Conservation (phyloP, 1,140 invertebrate genomes). For the Ooceraea biroi region DNA sequence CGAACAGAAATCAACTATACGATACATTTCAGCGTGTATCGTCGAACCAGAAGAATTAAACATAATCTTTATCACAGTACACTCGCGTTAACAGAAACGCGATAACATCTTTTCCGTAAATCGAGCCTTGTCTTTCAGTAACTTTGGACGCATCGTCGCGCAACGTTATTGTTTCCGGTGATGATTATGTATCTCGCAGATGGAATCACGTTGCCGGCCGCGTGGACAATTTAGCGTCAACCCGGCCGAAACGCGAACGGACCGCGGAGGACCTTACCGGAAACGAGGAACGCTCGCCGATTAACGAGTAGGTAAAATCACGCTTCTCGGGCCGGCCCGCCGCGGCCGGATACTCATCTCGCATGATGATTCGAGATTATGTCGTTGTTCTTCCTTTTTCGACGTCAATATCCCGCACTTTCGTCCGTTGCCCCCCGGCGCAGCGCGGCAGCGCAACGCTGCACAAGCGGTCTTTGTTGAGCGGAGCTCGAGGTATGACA, state of each 20-base stretch:
- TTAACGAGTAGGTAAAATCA: slow-evolving; percentile 53
- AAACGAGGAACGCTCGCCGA: background rate
- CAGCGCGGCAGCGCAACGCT: background rate
- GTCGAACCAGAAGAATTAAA: background rate
- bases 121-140: slow-evolving; percentile 26
- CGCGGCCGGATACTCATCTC: slow-evolving; percentile 48
- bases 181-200: background rate
- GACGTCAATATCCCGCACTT: slow-evolving; percentile 52
- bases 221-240: slow-evolving; percentile 11
- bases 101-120: slow-evolving; percentile 14
- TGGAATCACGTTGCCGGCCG: background rate
- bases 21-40: background rate
- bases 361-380: slow-evolving; percentile 60
- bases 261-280: background rate
- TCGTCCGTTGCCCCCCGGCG: slow-evolving; percentile 37
- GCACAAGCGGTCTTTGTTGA: slow-evolving; percentile 59
- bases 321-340: background rate
- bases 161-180: slow-evolving; percentile 29
- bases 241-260: background rate
- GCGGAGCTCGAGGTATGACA: slow-evolving; percentile 51
- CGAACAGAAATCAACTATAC: background rate
- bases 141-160: slow-evolving; percentile 17
- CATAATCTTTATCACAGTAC: background rate
- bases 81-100: slow-evolving; percentile 28
- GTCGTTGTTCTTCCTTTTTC: slow-evolving; percentile 62